These are phyloP conservation scores for Heliconius himera DNA, from an alignment of 1,140 invertebrate species.

Conservation along the genomic window DNA sequence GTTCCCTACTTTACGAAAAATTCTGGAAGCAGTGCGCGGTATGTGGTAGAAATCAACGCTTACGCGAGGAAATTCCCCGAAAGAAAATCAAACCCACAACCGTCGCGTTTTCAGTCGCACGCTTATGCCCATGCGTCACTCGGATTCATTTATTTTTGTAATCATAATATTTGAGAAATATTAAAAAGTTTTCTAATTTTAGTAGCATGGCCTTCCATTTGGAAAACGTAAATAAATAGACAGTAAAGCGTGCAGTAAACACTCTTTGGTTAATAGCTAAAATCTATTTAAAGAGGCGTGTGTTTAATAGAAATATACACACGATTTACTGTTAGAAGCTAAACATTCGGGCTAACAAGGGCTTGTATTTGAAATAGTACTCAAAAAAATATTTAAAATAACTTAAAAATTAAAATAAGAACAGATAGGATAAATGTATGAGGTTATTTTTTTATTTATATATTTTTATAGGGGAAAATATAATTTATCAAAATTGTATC, in stretches of 20 bases:
- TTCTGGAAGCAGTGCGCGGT: too few relatives aligned
- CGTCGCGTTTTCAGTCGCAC: too few relatives aligned
- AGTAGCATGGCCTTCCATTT: constrained; percentile 44
- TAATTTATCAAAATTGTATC: too few relatives aligned
- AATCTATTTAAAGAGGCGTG: constrained; percentile 55
- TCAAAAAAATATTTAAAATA: not conserved
- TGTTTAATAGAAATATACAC: constrained; percentile 34
- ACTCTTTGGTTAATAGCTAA: constrained; percentile 40
- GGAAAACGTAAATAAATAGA: constrained; percentile 49
- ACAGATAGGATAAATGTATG: too few relatives aligned
- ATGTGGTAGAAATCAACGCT: too few relatives aligned
- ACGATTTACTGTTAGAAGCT: constrained; percentile 10
- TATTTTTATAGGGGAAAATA: too few relatives aligned
- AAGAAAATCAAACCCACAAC: too few relatives aligned
- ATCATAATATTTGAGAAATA: constrained; percentile 16
- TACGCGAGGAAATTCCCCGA: too few relatives aligned
- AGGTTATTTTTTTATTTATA: too few relatives aligned
- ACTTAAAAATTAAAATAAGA: not conserved
- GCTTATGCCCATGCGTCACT: too few relatives aligned
- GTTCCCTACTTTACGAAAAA: too few relatives aligned
- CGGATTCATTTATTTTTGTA: not conserved
- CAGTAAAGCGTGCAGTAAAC: constrained; percentile 53
- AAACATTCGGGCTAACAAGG: not conserved
- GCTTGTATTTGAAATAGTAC: not conserved
- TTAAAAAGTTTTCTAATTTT: not conserved